phyloP scores from a whole-genome alignment of 2,888 invertebrate genomes.

The Toxonevra muliebris region DNA sequence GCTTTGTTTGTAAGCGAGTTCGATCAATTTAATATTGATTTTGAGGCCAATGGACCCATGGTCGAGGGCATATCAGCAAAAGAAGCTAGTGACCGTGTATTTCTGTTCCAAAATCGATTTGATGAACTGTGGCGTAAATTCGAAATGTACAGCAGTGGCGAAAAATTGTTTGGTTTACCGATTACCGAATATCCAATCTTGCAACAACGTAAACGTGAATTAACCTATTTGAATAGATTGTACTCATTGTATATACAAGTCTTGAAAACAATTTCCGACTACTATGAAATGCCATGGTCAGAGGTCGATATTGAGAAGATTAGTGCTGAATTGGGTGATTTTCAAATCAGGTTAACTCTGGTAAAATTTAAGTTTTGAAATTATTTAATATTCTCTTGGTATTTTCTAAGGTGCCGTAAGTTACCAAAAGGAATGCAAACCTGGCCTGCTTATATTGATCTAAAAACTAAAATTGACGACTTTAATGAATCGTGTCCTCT shows the following conservation, averaged over 20 bases:
- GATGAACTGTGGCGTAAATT: constrained; percentile 84
- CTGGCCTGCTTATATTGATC: constrained; percentile 86
- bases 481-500: constrained; percentile 89
- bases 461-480: constrained; percentile 90
- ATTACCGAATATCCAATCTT: constrained; percentile 85
- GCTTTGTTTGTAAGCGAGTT: constrained; percentile 73
- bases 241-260: constrained; percentile 82
- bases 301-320: constrained; percentile 86
- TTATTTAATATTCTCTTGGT: neutral
- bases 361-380: too few species aligned
- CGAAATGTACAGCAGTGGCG: constrained; percentile 85
- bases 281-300: constrained; percentile 84
- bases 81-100: constrained; percentile 84
- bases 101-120: constrained; percentile 81
- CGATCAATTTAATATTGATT: constrained; percentile 75
- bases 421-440: constrained; percentile 86
- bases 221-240: constrained; percentile 83
- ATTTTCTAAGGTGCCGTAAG: constrained; percentile 74
- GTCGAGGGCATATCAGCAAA: constrained; percentile 81
- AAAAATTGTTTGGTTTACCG: constrained; percentile 84
- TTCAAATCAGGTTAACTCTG: constrained; percentile 80
- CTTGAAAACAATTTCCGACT: constrained; percentile 85
- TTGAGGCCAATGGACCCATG: constrained; percentile 85
- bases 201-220: constrained; percentile 81
- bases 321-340: constrained; percentile 80